Conservation (phyloP, 2,888 invertebrate species). For the Heliconius ismenius region DNA sequence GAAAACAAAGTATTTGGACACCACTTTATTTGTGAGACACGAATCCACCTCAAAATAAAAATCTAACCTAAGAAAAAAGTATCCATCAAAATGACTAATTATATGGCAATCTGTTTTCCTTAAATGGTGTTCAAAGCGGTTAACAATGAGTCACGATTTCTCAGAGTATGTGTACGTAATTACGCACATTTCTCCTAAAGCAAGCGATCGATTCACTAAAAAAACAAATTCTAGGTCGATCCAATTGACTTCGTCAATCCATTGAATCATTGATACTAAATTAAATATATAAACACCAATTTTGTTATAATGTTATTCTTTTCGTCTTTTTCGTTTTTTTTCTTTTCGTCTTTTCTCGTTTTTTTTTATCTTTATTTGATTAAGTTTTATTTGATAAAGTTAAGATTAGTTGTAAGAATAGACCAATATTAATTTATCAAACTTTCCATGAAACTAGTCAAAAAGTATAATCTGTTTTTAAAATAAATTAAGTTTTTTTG, state of each 20-base stretch:
- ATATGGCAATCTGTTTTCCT: conserved; percentile 29
- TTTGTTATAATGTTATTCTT: not conserved
- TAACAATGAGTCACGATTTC: conserved; percentile 40
- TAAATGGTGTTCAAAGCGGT: conserved; percentile 30
- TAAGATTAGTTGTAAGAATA: too few relatives aligned
- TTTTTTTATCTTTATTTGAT: too few relatives aligned
- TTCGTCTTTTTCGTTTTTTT: too few relatives aligned
- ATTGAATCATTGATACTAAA: conserved; percentile 28
- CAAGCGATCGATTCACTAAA: conserved; percentile 34
- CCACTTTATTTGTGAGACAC: too few relatives aligned
- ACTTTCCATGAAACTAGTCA: too few relatives aligned
- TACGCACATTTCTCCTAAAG: conserved; percentile 44
- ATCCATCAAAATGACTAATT: conserved; percentile 26
- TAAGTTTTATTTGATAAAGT: too few relatives aligned
- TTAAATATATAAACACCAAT: not conserved
- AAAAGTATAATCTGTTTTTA: too few relatives aligned
- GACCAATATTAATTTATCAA: too few relatives aligned
- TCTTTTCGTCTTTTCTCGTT: too few relatives aligned
- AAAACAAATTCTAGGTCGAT: conserved; percentile 24
- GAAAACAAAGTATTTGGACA: too few relatives aligned
- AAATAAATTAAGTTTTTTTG: too few relatives aligned
- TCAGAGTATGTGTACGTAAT: conserved; percentile 25
- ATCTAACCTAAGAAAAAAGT: not conserved
- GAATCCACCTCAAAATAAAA: too few relatives aligned
- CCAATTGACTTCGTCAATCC: conserved; percentile 29